These are phyloP conservation scores for Lochmaea capreae DNA, from an alignment of 2,888 invertebrate genomes.

Conservation along the genomic window DNA sequence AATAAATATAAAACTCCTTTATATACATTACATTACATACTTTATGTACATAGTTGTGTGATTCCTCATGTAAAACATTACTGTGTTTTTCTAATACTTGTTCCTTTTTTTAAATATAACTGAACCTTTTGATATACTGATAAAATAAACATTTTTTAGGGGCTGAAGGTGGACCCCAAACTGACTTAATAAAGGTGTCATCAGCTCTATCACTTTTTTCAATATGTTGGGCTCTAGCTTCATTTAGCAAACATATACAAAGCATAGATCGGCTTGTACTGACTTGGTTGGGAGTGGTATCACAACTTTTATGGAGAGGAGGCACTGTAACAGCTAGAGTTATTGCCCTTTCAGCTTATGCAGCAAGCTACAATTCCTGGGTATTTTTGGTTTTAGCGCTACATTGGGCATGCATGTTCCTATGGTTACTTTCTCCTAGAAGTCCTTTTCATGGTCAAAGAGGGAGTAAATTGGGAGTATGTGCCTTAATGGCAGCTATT, in stretches of 20 bases:
- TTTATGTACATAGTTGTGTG: too few species aligned
- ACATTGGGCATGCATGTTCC: slow-evolving; percentile 91
- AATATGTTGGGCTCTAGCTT: slow-evolving; percentile 91
- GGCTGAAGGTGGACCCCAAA: slow-evolving; percentile 63
- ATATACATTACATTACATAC: too few species aligned
- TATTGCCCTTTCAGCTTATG: slow-evolving; percentile 86
- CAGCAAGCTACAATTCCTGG: slow-evolving; percentile 66
- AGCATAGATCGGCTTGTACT: slow-evolving; percentile 84
- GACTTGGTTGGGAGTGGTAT: slow-evolving; percentile 64
- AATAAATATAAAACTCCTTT: too few species aligned
- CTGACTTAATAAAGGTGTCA: slow-evolving; percentile 83
- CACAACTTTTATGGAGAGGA: slow-evolving; percentile 80
- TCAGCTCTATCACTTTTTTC: slow-evolving; percentile 85
- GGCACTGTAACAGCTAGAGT: slow-evolving; percentile 88
- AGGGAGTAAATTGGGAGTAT: slow-evolving; percentile 74
- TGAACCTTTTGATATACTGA: too few species aligned
- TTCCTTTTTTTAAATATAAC: too few species aligned
- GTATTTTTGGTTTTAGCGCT: slow-evolving; percentile 68
- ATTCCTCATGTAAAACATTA: too few species aligned
- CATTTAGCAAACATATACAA: slow-evolving; percentile 90
- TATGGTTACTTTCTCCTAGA: slow-evolving; percentile 88
- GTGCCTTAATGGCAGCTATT: slow-evolving; percentile 83
- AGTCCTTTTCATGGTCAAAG: slow-evolving; percentile 87
- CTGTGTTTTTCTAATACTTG: too few species aligned
- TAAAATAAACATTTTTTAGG: slow-evolving; percentile 28